These are phyloP conservation scores for Amblyornis subalaris DNA, from an alignment of 2,113 vertebrate species.

Conservation along the genomic window DNA sequence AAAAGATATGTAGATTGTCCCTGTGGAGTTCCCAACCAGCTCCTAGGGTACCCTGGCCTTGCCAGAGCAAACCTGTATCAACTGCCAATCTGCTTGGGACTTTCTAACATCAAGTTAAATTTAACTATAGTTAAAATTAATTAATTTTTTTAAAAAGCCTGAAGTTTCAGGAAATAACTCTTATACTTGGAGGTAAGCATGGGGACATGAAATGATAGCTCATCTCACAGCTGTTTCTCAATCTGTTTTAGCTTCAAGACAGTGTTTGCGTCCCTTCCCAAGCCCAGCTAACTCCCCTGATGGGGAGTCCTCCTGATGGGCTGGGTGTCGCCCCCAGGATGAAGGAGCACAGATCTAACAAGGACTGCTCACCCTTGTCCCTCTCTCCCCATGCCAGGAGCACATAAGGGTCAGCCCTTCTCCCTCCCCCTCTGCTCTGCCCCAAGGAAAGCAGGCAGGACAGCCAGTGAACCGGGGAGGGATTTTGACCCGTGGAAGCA, in stretches of 20 bases:
- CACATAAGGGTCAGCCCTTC: too few species aligned
- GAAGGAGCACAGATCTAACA: neutral
- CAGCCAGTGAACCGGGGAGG: fast-evolving
- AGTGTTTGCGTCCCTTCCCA: neutral
- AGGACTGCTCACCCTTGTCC: neutral
- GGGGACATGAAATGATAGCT: neutral
- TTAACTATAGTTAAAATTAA: neutral
- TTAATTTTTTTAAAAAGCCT: fast-evolving
- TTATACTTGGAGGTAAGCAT: neutral
- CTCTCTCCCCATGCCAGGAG: neutral
- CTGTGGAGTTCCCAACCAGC: neutral
- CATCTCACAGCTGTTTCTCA: neutral
- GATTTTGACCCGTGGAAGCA: neutral
- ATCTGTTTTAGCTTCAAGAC: neutral
- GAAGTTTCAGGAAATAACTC: neutral
- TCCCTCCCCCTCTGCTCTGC: neutral
- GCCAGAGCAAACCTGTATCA: neutral
- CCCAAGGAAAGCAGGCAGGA: fast-evolving
- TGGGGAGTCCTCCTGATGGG: neutral
- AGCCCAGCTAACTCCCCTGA: fast-evolving
- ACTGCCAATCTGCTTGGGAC: neutral
- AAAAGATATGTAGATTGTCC: neutral
- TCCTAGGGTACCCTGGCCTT: neutral
- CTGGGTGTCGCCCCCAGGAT: neutral
- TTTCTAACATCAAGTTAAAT: neutral